These are phyloP conservation scores for Pipistrellus pygmaeus DNA, from an alignment of 2,797 vertebrate genomes.

Conservation along the genomic window DNA sequence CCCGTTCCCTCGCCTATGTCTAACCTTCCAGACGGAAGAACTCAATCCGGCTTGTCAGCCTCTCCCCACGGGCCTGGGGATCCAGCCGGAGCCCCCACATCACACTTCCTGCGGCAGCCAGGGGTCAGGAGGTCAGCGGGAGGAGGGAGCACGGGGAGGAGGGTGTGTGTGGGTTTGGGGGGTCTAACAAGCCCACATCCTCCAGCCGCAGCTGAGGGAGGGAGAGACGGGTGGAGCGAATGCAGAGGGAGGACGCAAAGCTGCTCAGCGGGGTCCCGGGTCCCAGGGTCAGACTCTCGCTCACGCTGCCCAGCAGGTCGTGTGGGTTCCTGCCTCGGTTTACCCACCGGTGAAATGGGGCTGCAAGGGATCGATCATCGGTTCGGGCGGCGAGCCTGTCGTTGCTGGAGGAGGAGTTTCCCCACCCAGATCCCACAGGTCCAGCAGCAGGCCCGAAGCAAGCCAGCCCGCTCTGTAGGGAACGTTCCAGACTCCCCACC, in stretches of 20 bases:
- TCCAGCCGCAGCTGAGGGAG: constrained; percentile 39
- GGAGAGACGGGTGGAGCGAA: neutral
- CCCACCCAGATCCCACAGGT: neutral
- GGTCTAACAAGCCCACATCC: neutral
- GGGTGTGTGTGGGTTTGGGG: too few species aligned
- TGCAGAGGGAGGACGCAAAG: neutral
- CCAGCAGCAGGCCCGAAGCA: neutral
- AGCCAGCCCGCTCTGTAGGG: neutral
- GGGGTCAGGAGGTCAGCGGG: constrained; percentile 57
- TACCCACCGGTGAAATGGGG: neutral
- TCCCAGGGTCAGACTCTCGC: neutral
- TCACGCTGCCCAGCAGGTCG: neutral
- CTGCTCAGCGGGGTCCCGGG: neutral
- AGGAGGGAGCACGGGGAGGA: neutral
- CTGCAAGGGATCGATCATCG: neutral
- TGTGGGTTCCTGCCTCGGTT: neutral
- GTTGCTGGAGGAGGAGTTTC: neutral
- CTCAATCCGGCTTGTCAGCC: neutral
- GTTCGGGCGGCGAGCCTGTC: neutral
- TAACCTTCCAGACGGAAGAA: constrained; percentile 4
- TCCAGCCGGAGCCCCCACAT: neutral
- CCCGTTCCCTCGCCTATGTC: neutral
- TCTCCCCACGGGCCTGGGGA: constrained; percentile 3
- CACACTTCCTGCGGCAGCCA: constrained; percentile 50
- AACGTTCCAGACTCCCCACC: neutral